These are phyloP conservation scores for Anguilla anguilla DNA, from an alignment of 2,797 vertebrate species.

Conservation along the genomic window DNA sequence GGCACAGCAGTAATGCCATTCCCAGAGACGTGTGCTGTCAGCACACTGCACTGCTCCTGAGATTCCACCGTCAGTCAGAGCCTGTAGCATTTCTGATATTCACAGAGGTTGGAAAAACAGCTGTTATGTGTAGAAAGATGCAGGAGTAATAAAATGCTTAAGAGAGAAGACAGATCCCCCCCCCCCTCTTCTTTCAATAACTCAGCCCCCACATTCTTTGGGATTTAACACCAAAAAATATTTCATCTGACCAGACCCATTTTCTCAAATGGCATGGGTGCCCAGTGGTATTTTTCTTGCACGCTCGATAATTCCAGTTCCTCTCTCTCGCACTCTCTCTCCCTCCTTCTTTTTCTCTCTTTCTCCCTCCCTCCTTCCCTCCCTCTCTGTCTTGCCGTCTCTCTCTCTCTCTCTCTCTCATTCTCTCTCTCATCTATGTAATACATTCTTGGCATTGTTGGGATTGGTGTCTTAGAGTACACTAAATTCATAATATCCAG, in stretches of 20 bases:
- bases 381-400: not conserved
- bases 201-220: slow-evolving; percentile 8
- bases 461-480: not conserved
- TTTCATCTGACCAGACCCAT: not conserved
- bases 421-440: not conserved
- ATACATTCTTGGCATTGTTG: not conserved
- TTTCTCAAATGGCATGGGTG: slow-evolving; percentile 16
- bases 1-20: slow-evolving; percentile 20
- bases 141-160: slow-evolving; percentile 26
- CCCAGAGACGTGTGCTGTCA: slow-evolving; percentile 21
- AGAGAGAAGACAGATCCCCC: slow-evolving; percentile 6
- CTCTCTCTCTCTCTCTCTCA: not conserved
- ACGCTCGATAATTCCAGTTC: not conserved
- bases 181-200: slow-evolving; percentile 17
- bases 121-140: slow-evolving; percentile 2
- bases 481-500: slow-evolving; percentile 24
- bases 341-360: not conserved
- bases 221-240: slow-evolving; percentile 16
- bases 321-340: slow-evolving; percentile 8
- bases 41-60: slow-evolving; percentile 7
- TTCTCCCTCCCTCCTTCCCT: not conserved
- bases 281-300: not conserved
- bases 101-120: not conserved
- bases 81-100: not conserved
- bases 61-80: slow-evolving; percentile 11